These are phyloP conservation scores for Styela clava DNA, from an alignment of 23 tunicate species.

Conservation along the genomic window DNA sequence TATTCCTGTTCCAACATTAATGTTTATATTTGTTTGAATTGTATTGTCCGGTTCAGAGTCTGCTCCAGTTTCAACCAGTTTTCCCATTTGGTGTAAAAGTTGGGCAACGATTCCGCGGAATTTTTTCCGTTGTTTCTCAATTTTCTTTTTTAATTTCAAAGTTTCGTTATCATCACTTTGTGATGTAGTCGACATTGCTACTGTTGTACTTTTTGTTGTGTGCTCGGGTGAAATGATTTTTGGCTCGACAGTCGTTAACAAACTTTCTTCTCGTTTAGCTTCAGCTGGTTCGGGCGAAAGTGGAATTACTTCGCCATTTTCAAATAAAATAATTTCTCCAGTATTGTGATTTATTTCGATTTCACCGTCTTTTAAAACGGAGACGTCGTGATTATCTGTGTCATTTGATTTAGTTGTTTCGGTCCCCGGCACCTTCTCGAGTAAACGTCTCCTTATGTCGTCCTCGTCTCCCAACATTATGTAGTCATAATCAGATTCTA, in stretches of 20 bases:
- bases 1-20: neutral
- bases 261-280: neutral
- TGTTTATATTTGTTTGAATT: neutral
- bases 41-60: neutral
- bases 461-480: neutral
- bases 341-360: neutral
- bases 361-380: neutral
- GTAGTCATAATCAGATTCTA: constrained; percentile 4
- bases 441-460: neutral
- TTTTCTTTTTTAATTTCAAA: neutral
- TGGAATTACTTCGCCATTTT: neutral
- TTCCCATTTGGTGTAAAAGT: constrained; percentile 1
- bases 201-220: neutral
- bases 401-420: neutral
- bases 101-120: neutral
- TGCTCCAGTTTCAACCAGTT: neutral
- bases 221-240: neutral
- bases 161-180: neutral
- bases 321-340: neutral
- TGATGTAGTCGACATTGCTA: neutral
- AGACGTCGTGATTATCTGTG: neutral
- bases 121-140: constrained; percentile 13
- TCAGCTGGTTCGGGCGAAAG: neutral
- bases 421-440: neutral
- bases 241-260: neutral